Evolutionary conservation across 1,140 invertebrate genomes (phyloP).

Genomic region (Zaprionus lachaisei): DNA sequence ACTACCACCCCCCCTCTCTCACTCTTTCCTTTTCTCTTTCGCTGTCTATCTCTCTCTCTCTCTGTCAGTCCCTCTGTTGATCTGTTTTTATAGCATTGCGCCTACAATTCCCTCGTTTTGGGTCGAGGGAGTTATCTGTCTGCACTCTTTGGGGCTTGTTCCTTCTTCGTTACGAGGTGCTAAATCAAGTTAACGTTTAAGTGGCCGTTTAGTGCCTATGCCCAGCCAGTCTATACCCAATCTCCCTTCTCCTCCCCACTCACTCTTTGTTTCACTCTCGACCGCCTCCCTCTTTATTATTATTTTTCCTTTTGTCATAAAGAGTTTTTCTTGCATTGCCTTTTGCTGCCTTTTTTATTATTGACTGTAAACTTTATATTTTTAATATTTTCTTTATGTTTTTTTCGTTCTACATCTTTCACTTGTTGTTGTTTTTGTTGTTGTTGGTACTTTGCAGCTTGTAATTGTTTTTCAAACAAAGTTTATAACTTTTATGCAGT

Average conservation of each 20-base stretch:
- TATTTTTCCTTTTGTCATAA: slow-evolving; percentile 71
- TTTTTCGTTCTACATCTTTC: neutral
- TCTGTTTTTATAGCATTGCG: slow-evolving; percentile 62
- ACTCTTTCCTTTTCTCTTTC: slow-evolving; percentile 34
- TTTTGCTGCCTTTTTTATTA: slow-evolving; percentile 63
- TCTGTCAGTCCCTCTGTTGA: slow-evolving; percentile 31
- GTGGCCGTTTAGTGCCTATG: slow-evolving; percentile 79
- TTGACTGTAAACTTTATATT: slow-evolving; percentile 77
- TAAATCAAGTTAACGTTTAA: slow-evolving; percentile 82
- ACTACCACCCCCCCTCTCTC: slow-evolving; percentile 28
- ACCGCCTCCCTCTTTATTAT: slow-evolving; percentile 49
- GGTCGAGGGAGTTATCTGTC: slow-evolving; percentile 13
- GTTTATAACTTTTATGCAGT: slow-evolving; percentile 68
- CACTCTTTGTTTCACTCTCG: neutral
- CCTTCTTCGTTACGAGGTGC: slow-evolving; percentile 68
- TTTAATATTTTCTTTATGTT: slow-evolving; percentile 77
- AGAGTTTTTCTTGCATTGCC: slow-evolving; percentile 72
- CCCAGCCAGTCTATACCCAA: slow-evolving; percentile 4
- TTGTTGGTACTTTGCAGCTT: slow-evolving; percentile 48
- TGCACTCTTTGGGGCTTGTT: slow-evolving; percentile 17
- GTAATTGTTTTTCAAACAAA: slow-evolving; percentile 80
- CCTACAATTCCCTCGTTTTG: slow-evolving; percentile 28
- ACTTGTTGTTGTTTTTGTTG: slow-evolving; percentile 3
- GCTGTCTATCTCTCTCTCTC: neutral
- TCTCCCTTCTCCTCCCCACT: neutral